Percentiles rank a stretch among this genome's conserved stretches.
phyloP scores from a whole-genome alignment of 2,113 vertebrate species.

The Indri indri region DNA sequence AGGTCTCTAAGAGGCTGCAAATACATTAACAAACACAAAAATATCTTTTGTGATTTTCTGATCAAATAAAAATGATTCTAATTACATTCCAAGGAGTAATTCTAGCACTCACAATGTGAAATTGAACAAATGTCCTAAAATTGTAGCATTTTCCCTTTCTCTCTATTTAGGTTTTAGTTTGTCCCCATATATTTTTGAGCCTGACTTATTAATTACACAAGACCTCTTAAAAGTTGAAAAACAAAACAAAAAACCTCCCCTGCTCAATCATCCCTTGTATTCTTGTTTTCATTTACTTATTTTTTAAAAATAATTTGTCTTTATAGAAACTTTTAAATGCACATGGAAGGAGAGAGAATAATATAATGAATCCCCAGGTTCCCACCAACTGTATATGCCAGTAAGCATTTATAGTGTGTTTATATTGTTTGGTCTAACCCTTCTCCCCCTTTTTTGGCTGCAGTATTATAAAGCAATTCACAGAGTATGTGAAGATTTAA shows the following conservation, averaged over 20 bases:
- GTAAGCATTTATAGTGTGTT: not conserved
- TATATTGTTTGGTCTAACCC: not conserved
- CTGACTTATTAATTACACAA: not conserved
- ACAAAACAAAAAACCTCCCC: not conserved
- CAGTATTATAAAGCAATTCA: not conserved
- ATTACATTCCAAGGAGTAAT: not conserved
- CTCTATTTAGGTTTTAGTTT: not conserved
- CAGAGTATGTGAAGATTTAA: not conserved
- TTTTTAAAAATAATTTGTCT: not conserved
- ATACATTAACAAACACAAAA: not conserved
- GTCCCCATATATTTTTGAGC: not conserved
- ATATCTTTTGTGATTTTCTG: not conserved
- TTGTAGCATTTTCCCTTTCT: not conserved
- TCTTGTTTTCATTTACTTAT: not conserved
- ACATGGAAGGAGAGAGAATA: not conserved
- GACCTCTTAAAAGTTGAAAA: not conserved
- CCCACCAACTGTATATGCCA: not conserved
- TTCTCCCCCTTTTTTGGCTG: not conserved
- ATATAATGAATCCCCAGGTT: not conserved
- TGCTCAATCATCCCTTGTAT: not conserved
- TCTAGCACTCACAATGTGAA: not conserved
- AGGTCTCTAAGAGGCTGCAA: not conserved
- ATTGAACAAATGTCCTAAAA: not conserved
- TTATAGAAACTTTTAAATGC: not conserved
- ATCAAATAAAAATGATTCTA: constrained; percentile 26